Conservation (phyloP, 2,888 invertebrate genomes). For the Drosophila austrosaltans region DNA sequence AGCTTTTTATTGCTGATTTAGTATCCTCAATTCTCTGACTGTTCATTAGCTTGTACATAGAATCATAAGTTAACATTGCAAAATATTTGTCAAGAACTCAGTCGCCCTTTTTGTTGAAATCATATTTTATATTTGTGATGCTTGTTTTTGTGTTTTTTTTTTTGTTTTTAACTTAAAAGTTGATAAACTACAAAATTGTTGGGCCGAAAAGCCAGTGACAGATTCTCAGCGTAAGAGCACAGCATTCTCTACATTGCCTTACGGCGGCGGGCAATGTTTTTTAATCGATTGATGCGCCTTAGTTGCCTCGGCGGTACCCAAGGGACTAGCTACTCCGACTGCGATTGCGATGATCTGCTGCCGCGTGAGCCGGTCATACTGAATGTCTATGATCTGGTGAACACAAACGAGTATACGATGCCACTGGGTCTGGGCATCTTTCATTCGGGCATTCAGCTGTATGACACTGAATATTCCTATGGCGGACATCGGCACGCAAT, state of each 20-base stretch:
- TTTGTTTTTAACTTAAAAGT: not conserved
- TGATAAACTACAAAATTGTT: not conserved
- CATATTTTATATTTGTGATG: not conserved
- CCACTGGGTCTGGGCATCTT: conserved; percentile 97
- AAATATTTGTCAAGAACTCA: not conserved
- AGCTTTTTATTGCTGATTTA: too few species aligned
- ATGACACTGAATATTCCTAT: conserved; percentile 88
- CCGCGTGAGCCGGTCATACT: conserved; percentile 90
- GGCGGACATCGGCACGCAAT: conserved; percentile 96
- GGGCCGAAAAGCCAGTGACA: not conserved
- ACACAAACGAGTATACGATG: conserved; percentile 96
- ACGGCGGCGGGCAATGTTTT: conserved; percentile 7
- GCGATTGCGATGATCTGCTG: not conserved
- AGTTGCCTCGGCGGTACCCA: conserved; percentile 28
- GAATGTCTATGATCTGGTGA: conserved; percentile 98
- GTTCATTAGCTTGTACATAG: too few species aligned
- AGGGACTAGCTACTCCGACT: conserved; percentile 32
- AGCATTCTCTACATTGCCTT: too few species aligned
- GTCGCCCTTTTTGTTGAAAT: not conserved
- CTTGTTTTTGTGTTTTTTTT: not conserved
- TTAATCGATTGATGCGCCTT: conserved; percentile 29
- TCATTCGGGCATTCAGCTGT: conserved; percentile 97
- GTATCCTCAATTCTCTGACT: too few species aligned
- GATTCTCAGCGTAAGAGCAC: too few species aligned
- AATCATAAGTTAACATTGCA: not conserved